Evolutionary conservation across 2,888 invertebrate species (phyloP).

Genomic region (Polymixis lichenea): DNA sequence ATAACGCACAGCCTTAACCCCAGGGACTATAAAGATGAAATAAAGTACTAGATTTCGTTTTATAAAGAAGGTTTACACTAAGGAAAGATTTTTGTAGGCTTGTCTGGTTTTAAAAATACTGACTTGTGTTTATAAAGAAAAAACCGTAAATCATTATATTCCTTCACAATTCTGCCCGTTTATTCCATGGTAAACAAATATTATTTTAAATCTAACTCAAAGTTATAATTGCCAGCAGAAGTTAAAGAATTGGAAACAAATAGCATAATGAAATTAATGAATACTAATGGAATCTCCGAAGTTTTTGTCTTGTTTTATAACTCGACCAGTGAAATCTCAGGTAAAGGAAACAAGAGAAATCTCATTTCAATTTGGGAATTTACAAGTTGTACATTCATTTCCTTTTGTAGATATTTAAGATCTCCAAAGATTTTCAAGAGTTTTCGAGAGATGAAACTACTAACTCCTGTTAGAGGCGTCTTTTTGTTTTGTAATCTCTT

Average conservation of each 20-base stretch:
- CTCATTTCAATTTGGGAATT: constrained; percentile 53
- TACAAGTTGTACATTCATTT: constrained; percentile 48
- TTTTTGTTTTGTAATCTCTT: constrained; percentile 2
- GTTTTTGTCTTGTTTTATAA: constrained; percentile 57
- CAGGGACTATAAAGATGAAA: background rate
- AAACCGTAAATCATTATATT: background rate
- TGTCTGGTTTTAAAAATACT: background rate
- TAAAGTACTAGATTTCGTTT: too few species aligned
- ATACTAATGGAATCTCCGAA: constrained; percentile 58
- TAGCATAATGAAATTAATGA: constrained; percentile 53
- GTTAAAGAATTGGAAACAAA: constrained; percentile 49
- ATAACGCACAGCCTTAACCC: background rate
- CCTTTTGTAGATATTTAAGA: constrained; percentile 41
- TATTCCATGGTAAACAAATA: constrained; percentile 7
- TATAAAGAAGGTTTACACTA: too few species aligned
- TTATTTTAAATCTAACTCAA: constrained; percentile 14
- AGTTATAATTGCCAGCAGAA: constrained; percentile 30
- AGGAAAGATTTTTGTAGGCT: background rate
- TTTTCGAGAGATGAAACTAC: constrained; percentile 27
- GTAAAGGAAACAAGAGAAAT: constrained; percentile 45
- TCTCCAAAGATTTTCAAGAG: constrained; percentile 30
- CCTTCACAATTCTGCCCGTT: background rate
- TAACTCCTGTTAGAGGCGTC: background rate
- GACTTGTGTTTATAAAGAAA: background rate
- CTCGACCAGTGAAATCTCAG: constrained; percentile 40